phyloP scores from a whole-genome alignment of 1,140 invertebrate species.

The Euura lappo region DNA sequence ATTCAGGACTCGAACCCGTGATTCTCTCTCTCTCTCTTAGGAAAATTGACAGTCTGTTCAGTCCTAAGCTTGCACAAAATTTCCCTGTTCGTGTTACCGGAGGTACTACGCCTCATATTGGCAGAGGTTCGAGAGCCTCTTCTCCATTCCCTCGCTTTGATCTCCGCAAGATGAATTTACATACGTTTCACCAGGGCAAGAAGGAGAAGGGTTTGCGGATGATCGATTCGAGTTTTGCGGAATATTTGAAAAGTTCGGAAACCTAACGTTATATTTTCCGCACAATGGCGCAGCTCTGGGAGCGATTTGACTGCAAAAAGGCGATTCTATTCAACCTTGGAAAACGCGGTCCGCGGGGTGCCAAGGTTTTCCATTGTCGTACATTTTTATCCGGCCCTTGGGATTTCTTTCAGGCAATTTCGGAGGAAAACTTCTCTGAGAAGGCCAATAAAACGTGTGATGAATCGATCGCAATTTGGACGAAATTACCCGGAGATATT shows the following conservation, averaged over 20 bases:
- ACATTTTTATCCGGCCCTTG: not conserved
- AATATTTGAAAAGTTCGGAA: too few relatives aligned
- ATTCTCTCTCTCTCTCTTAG: not conserved
- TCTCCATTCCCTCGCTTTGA: constrained; percentile 2
- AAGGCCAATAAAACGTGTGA: constrained; percentile 7
- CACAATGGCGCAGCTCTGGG: not conserved
- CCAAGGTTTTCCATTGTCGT: not conserved
- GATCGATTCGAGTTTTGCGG: too few relatives aligned
- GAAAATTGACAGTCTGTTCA: not conserved
- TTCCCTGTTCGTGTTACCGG: not conserved
- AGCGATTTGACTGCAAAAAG: not conserved
- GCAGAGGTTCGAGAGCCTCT: not conserved
- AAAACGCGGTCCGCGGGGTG: not conserved
- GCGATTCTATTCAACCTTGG: not conserved
- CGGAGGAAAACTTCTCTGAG: not conserved
- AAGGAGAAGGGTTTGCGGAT: not conserved
- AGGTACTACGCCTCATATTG: not conserved
- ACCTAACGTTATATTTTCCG: not conserved
- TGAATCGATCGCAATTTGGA: not conserved
- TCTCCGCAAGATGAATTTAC: not conserved
- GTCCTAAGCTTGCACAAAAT: not conserved
- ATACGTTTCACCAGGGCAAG: not conserved
- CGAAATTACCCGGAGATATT: not conserved
- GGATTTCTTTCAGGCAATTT: not conserved
- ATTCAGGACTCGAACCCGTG: not conserved